Conservation (phyloP, 2,797 vertebrate species). For the Scyliorhinus canicula region DNA sequence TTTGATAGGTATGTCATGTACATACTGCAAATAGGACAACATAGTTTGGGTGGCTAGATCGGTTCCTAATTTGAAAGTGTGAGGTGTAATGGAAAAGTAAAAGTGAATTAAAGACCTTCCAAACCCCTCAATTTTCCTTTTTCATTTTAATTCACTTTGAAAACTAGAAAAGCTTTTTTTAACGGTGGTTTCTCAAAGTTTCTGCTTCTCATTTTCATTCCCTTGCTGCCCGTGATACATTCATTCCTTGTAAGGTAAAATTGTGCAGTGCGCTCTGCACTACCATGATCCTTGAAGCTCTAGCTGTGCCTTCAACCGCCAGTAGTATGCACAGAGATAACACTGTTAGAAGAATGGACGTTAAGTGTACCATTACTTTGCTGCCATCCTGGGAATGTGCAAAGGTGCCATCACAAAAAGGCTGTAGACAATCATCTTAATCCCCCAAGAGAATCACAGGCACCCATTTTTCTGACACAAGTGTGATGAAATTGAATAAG, state of each 20-base stretch:
- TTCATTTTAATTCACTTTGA: neutral
- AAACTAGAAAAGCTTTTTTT: neutral
- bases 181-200: neutral
- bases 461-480: neutral
- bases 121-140: neutral
- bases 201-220: neutral
- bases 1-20: conserved; percentile 8
- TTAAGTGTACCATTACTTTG: neutral
- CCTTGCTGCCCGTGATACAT: neutral
- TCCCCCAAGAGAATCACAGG: neutral
- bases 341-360: neutral
- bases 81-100: neutral
- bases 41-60: neutral
- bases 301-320: neutral
- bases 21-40: neutral
- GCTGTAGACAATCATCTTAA: neutral
- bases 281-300: neutral
- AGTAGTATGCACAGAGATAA: neutral
- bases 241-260: neutral
- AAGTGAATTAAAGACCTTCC: neutral
- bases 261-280: neutral
- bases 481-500: neutral
- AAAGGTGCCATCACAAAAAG: neutral
- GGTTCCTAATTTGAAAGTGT: neutral
- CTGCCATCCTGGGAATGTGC: neutral